A percentile compares a stretch with the other conserved stretches of the same genome.
These are phyloP conservation scores for Poecilobothrus nobilitatus DNA, from an alignment of 2,888 invertebrate genomes.

Conservation along the genomic window DNA sequence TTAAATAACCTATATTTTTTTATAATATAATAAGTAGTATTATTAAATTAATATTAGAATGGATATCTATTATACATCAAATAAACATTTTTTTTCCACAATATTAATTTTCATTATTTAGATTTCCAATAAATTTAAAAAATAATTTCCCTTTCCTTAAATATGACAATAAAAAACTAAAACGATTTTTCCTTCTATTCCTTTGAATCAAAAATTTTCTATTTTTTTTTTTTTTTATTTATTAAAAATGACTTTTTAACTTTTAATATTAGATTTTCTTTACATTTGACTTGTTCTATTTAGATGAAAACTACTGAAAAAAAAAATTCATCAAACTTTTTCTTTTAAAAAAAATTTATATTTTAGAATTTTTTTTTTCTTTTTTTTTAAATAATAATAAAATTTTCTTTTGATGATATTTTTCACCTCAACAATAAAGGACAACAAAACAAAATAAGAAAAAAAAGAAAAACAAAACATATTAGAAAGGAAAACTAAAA, in stretches of 20 bases:
- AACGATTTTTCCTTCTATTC: too few species aligned
- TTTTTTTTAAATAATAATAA: neutral
- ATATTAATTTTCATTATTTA: too few species aligned
- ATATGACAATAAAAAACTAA: too few species aligned
- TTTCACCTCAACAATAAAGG: constrained; percentile 2
- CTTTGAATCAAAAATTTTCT: too few species aligned
- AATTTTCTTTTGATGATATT: neutral
- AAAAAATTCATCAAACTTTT: neutral
- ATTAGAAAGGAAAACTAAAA: neutral
- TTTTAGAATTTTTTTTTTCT: neutral
- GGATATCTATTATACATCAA: too few species aligned
- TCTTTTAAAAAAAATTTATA: neutral
- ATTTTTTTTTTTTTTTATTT: too few species aligned
- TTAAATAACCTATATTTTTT: too few species aligned
- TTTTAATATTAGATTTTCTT: neutral
- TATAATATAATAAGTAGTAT: too few species aligned
- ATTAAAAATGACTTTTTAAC: neutral
- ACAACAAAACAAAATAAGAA: neutral
- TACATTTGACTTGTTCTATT: neutral
- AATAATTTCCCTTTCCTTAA: too few species aligned
- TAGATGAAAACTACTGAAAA: neutral
- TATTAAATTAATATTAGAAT: too few species aligned
- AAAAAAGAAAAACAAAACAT: neutral
- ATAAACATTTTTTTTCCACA: too few species aligned
- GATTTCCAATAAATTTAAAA: too few species aligned